These are phyloP conservation scores for Halictus rubicundus DNA, from an alignment of 1,140 invertebrate species.

Conservation along the genomic window DNA sequence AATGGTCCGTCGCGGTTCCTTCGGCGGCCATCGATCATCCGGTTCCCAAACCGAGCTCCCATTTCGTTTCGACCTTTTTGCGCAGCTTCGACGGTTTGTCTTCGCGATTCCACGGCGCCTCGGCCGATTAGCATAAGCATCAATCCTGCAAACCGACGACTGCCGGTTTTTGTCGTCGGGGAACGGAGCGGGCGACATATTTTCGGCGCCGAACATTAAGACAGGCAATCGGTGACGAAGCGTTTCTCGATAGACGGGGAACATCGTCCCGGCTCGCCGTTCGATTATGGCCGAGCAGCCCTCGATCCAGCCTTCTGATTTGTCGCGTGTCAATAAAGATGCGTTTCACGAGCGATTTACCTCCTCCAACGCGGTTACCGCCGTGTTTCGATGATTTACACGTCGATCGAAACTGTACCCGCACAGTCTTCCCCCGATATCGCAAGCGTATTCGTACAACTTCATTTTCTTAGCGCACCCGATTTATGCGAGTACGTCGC, in stretches of 20 bases:
- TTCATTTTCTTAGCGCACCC: too few relatives aligned
- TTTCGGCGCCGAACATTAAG: constrained; percentile 32
- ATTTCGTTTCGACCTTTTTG: constrained; percentile 2
- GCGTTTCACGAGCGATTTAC: neutral
- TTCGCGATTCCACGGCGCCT: constrained; percentile 15
- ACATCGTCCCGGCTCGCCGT: neutral
- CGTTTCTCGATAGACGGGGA: constrained; percentile 34
- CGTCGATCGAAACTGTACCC: neutral
- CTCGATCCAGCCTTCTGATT: neutral
- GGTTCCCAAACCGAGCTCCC: neutral
- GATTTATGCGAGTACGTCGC: too few relatives aligned
- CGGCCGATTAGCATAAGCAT: constrained; percentile 48
- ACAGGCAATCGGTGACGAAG: constrained; percentile 40
- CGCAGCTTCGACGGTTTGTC: constrained; percentile 28
- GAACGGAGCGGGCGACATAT: constrained; percentile 19
- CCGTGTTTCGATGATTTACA: too few relatives aligned
- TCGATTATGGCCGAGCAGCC: neutral
- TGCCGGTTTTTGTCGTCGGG: constrained; percentile 4
- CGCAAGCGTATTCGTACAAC: too few relatives aligned
- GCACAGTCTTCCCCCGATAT: too few relatives aligned
- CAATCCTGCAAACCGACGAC: constrained; percentile 26
- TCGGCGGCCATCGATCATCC: constrained; percentile 12
- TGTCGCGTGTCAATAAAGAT: neutral
- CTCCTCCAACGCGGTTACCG: neutral
- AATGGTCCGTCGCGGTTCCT: neutral